Percentiles rank a stretch among this genome's conserved stretches.
Evolutionary conservation across 2,113 vertebrate species (phyloP).

Genomic region (Tragelaphus buxtoni): DNA sequence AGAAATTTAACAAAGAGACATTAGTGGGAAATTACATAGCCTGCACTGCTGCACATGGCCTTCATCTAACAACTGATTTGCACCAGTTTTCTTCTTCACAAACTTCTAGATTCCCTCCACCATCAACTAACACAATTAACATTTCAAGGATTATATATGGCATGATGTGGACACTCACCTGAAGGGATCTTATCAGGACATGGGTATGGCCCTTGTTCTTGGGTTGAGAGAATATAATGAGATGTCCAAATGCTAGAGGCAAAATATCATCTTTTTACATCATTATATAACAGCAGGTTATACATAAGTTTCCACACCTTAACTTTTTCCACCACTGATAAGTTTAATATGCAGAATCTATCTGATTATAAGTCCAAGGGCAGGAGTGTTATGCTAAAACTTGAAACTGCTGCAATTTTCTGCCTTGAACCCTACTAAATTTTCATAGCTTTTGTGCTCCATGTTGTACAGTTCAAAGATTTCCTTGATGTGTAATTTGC

Average conservation of each 20-base stretch:
- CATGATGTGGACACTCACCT: background rate
- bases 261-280: background rate
- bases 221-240: background rate
- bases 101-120: background rate
- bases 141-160: background rate
- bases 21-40: background rate
- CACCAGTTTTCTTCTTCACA: background rate
- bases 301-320: background rate
- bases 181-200: background rate
- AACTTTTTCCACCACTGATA: background rate
- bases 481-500: background rate
- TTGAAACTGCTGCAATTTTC: background rate
- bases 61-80: background rate
- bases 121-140: background rate
- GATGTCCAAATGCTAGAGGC: background rate
- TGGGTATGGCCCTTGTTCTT: background rate
- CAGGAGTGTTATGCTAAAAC: background rate
- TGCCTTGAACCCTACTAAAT: background rate
- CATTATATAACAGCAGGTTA: background rate
- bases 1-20: background rate
- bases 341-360: background rate
- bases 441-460: background rate
- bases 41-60: background rate
- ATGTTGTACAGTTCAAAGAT: background rate
- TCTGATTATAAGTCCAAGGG: background rate